Conservation (phyloP, 2,113 vertebrate genomes). For the Chlorodrepanis virens region DNA sequence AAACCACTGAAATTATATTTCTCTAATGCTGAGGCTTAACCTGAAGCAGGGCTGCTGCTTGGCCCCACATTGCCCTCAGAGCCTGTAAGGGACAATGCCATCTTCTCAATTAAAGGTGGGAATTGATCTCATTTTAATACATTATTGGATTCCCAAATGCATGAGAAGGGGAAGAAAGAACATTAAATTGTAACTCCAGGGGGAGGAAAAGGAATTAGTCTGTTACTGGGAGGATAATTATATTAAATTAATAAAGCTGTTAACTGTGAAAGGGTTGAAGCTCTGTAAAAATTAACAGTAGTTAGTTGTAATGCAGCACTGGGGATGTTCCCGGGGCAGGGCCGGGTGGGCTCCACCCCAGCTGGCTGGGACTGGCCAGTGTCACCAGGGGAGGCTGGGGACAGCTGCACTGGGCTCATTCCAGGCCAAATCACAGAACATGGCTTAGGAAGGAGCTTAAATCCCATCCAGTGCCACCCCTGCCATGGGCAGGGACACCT, state of each 20-base stretch:
- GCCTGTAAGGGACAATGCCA: neutral
- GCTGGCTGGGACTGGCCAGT: neutral
- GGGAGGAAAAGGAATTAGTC: neutral
- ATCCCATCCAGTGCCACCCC: accelerated
- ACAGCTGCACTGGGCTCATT: neutral
- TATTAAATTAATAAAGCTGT: neutral
- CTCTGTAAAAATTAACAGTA: neutral
- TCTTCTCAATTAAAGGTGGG: neutral
- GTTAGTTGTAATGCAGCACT: neutral
- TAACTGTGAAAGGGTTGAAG: neutral
- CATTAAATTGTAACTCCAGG: neutral
- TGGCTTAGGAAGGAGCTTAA: neutral
- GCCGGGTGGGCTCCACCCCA: neutral
- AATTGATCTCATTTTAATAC: neutral
- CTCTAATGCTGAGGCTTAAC: neutral
- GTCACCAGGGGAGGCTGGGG: neutral
- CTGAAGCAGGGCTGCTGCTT: neutral
- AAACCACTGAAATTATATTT: neutral
- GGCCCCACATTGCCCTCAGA: neutral
- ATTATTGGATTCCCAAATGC: neutral
- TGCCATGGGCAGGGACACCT: neutral
- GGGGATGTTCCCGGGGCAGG: neutral
- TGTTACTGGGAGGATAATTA: neutral
- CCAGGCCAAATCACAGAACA: neutral
- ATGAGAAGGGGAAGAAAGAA: neutral